Conservation (phyloP, 2,888 invertebrate genomes). For the Caprella mutica region DNA sequence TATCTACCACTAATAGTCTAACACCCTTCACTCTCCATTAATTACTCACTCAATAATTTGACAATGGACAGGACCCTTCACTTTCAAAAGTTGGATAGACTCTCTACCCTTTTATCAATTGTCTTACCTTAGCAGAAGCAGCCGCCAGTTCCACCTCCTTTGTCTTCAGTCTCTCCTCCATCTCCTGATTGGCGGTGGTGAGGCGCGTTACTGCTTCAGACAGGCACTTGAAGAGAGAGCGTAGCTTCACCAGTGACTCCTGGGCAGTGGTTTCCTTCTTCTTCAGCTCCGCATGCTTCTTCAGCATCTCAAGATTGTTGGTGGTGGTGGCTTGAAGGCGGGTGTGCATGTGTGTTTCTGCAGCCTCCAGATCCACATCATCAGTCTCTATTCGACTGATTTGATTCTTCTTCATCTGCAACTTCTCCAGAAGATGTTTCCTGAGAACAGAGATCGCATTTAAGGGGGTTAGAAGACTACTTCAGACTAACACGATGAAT, state of each 20-base stretch:
- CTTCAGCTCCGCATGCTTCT: neutral
- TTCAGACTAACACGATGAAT: too few relatives aligned
- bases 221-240: neutral
- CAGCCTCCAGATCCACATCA: neutral
- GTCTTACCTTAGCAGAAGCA: too few relatives aligned
- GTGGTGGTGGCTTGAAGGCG: neutral
- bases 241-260: neutral
- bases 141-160: slow-evolving; percentile 1
- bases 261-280: neutral
- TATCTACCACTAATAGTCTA: too few relatives aligned
- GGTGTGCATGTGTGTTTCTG: too few relatives aligned
- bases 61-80: too few relatives aligned
- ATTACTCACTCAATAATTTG: too few relatives aligned
- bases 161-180: neutral
- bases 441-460: neutral
- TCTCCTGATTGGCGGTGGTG: neutral
- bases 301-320: neutral
- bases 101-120: too few relatives aligned
- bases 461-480: too few relatives aligned
- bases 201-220: neutral
- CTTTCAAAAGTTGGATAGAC: too few relatives aligned
- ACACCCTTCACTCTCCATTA: too few relatives aligned
- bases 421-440: neutral
- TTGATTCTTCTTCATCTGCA: neutral
- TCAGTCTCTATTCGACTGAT: neutral